These are phyloP conservation scores for Trematocara caparti DNA, from an alignment of 2,797 vertebrate genomes.

Conservation along the genomic window DNA sequence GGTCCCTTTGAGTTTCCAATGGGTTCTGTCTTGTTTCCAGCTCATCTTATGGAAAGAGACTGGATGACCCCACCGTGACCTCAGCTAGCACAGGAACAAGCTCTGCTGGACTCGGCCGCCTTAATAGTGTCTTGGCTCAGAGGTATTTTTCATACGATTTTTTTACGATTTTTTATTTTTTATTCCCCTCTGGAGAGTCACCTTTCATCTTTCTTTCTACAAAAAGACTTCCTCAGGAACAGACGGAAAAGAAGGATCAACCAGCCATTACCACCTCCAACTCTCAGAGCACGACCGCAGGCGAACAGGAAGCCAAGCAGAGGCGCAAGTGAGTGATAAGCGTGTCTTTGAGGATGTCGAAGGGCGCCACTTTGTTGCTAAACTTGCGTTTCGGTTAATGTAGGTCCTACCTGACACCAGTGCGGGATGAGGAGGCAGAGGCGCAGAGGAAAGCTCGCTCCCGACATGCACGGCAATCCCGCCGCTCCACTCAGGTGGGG, in stretches of 20 bases:
- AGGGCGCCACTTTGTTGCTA: background rate
- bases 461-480: constrained; percentile 82
- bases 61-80: constrained; percentile 75
- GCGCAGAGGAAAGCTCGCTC: constrained; percentile 85
- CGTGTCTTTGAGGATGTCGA: background rate
- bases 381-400: background rate
- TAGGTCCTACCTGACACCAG: constrained; percentile 85
- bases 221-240: constrained; percentile 79
- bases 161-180: fast-evolving
- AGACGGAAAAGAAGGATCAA: constrained; percentile 73
- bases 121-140: constrained; percentile 71
- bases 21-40: constrained; percentile 47
- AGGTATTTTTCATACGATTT: constrained; percentile 50
- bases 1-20: constrained; percentile 15
- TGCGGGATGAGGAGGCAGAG: constrained; percentile 85
- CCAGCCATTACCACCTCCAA: constrained; percentile 52
- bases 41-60: constrained; percentile 81
- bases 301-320: constrained; percentile 79
- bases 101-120: constrained; percentile 70
- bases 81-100: constrained; percentile 70
- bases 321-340: constrained; percentile 78
- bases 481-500: constrained; percentile 84
- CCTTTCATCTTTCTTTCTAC: background rate
- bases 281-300: constrained; percentile 49
- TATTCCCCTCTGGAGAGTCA: background rate